Percentiles rank a stretch among this genome's conserved stretches.
phyloP scores from a whole-genome alignment of 2,888 invertebrate genomes.

The Tuta absoluta region DNA sequence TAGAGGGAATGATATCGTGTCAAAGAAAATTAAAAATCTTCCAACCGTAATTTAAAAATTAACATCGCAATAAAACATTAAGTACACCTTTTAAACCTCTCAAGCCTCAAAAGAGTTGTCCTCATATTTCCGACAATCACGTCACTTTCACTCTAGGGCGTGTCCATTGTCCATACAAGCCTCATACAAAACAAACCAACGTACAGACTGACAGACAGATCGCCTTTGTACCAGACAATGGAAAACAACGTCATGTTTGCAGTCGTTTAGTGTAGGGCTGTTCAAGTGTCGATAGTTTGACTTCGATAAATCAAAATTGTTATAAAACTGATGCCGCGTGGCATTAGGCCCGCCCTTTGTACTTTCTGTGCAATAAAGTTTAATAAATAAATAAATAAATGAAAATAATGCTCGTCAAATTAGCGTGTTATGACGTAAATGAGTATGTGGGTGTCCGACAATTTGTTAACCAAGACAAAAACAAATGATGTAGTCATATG shows the following conservation, averaged over 20 bases:
- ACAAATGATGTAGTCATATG: no score
- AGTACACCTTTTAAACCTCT: not conserved
- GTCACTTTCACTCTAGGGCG: conserved; percentile 21
- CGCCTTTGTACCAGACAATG: conserved; percentile 26
- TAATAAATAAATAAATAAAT: no score
- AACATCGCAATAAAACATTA: not conserved
- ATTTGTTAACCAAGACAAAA: no score
- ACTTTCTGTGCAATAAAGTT: no score
- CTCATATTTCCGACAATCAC: not conserved
- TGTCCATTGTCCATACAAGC: conserved; percentile 11
- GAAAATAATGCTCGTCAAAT: no score
- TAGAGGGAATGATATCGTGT: no score
- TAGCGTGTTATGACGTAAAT: no score
- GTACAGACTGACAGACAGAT: conserved; percentile 24
- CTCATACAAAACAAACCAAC: conserved; percentile 1
- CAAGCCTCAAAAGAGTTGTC: not conserved
- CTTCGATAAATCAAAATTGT: no score
- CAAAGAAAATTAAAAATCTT: no score
- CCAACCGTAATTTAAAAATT: not conserved
- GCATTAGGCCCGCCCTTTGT: no score
- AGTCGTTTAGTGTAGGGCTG: conserved; percentile 1
- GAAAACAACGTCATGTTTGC: conserved; percentile 22
- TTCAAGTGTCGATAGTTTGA: not conserved
- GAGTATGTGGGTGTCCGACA: no score
- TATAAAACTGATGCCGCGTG: no score